phyloP scores from a whole-genome alignment of 2,888 invertebrate species.

The Watsonalla binaria region DNA sequence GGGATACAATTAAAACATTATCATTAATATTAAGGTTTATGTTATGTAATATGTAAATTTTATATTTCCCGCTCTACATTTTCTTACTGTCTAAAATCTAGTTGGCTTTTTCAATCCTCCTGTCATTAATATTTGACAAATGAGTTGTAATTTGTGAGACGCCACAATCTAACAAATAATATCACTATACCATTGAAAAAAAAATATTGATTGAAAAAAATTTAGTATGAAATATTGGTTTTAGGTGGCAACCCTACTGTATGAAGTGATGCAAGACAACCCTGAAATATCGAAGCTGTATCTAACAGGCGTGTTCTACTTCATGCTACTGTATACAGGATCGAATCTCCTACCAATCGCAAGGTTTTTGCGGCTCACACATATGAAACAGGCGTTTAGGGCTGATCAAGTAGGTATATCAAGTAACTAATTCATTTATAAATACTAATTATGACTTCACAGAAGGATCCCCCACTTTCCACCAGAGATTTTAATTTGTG shows the following conservation, averaged over 20 bases:
- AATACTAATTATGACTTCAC: neutral
- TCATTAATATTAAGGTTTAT: no score
- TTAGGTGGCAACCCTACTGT: conserved; percentile 90
- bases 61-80: no score
- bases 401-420: conserved; percentile 86
- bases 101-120: no score
- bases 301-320: conserved; percentile 97
- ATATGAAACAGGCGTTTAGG: conserved; percentile 96
- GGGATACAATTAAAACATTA: no score
- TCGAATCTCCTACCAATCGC: conserved; percentile 98
- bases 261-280: conserved; percentile 96
- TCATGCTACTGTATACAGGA: conserved; percentile 99
- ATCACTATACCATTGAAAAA: neutral
- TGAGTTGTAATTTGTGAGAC: no score
- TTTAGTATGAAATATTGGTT: conserved; percentile 3
- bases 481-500: no score
- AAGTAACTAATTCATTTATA: neutral
- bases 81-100: no score
- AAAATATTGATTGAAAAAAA: neutral
- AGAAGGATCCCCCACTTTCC: no score
- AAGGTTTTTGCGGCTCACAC: conserved; percentile 94
- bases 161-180: no score
- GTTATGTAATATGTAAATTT: no score
- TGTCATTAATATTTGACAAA: no score
- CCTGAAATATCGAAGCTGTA: conserved; percentile 96